Evolutionary conservation across 2,888 invertebrate genomes (phyloP).

Genomic region (Stegophylla sp.): DNA sequence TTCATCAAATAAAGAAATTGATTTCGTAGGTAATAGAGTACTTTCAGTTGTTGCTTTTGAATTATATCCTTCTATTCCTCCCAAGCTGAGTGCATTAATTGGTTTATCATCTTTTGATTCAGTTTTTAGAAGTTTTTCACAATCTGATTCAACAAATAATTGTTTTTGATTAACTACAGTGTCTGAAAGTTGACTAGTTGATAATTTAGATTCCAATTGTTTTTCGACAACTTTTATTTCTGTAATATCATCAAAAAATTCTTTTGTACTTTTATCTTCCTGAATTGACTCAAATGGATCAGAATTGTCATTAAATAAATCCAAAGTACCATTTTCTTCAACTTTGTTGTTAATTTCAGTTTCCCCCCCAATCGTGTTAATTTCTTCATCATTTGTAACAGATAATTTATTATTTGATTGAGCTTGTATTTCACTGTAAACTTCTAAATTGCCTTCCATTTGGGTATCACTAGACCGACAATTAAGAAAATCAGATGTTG

Average conservation of each 20-base stretch:
- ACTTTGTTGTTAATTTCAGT: background rate
- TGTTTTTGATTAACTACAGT: background rate
- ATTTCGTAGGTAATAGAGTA: background rate
- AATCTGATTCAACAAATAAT: background rate
- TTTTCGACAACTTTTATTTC: background rate
- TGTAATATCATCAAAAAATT: background rate
- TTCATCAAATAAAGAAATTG: slow-evolving; percentile 51
- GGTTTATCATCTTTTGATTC: background rate
- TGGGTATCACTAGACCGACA: slow-evolving; percentile 16
- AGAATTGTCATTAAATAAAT: slow-evolving; percentile 37
- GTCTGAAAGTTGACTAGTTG: background rate
- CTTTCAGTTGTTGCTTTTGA: background rate
- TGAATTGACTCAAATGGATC: slow-evolving; percentile 1
- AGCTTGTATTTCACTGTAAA: background rate
- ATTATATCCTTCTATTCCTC: background rate
- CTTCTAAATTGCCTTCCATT: background rate
- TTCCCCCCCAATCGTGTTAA: background rate
- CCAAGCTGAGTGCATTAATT: background rate
- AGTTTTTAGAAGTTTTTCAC: background rate
- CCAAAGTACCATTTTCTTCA: background rate
- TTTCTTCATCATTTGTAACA: background rate
- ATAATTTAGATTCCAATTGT: slow-evolving; percentile 5
- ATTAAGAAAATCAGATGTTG: slow-evolving; percentile 43
- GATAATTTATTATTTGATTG: background rate
- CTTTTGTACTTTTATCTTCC: background rate